Base-by-base conservation (phyloP, 2,113 vertebrate species). In the Seriola quinqueradiata region DNA sequence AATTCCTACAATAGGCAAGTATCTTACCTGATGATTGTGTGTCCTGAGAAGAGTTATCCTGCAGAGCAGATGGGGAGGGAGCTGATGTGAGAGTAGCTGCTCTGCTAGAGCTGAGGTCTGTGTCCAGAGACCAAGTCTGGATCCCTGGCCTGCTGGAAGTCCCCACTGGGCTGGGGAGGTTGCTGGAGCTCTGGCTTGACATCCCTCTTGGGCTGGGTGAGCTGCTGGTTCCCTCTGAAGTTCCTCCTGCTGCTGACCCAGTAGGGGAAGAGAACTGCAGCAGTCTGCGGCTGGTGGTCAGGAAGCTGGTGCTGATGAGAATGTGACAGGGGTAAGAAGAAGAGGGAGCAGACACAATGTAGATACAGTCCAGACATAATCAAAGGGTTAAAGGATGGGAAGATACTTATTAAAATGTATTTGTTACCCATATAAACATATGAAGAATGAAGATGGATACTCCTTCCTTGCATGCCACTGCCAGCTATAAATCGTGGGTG, bases 1-100 rank as follows among this genome's bases (percentile, higher is more conserved):
- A 8, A 57, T 8, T 6, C 19, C 36, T 65, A 55, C 1, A 57
- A 32, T 16, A 54, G 21, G 2, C 3, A 54, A 60, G 0, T 44
- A 36, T 40, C 58, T 73, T 44, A 95, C 95, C 92, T 92, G 95
- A 96, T 75, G 95, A 96, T 71, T 94, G 92, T 9, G 95, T 95
- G 87, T 95, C 95, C 92, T 94, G 95, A 91, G 95, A 95, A 9
- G 90, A 93, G 61, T 82, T 89, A 79, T 95, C 95, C 86, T 92
- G 92, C 55, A 95, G 70, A 86, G 91, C 75, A 19, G 92, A 87
- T 63, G 95, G 94, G 40, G 94, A 93, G 8, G 90, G 89, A 64
- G 69, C 75, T 21, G 88, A 92, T 13, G 32, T 55, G 50, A 82
- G 64, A 17, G 69, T 61, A 55, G 65, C 82, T 68, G 83, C 74